Base-by-base conservation (phyloP, 2,888 invertebrate genomes). In the Napeogenes inachia region DNA sequence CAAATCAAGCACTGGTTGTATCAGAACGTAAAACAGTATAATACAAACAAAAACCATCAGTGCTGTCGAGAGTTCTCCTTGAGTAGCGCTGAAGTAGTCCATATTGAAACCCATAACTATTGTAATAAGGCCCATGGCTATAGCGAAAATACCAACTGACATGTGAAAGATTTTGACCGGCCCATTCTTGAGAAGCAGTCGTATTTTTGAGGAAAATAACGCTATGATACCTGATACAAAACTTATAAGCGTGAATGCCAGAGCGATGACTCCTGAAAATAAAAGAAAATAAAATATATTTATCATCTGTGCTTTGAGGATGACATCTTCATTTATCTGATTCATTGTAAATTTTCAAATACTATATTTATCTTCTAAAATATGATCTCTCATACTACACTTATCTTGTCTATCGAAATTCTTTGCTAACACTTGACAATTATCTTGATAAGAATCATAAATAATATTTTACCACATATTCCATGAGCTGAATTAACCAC, bases 151-250 rank as follows among this genome's bases (percentile, higher is more conserved):
- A 10, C 92, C 92, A 2, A 92, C 80, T n/a, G 89, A 79, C 63
- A 92, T 81, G 74, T 92, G 92, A 12, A 89, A 65, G 10, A 91
- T 88, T 70, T 92, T 92, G 30, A 87, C 71, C 1, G 89, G 82
- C 21, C 91, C 87, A 45, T 89, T 91, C 62, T 85, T 87, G 63
- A 92, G 75, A 70, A 82, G 73, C 54, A 91, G 73, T 1, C 91
- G 85, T 3, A 92, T 84, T 73, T 89, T 89, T 13, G 85, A 75
- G 0, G 92, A 92, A 75, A 91, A 92, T 32, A 92, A 77, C 0
- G 92, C 88, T 8, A 90, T 72, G 62, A 92, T 78, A 4, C 92
- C 92, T 1, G 87, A 84, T 46, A 91, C 62, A 61, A 89, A 84
- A 57, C 91, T 87, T 53, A 89, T 70, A 47, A 88, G 54, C 33